Evolutionary conservation across 2,797 vertebrate species (phyloP), one percentile per base, ranked within the genome.

Genomic region (Lemur catta): DNA sequence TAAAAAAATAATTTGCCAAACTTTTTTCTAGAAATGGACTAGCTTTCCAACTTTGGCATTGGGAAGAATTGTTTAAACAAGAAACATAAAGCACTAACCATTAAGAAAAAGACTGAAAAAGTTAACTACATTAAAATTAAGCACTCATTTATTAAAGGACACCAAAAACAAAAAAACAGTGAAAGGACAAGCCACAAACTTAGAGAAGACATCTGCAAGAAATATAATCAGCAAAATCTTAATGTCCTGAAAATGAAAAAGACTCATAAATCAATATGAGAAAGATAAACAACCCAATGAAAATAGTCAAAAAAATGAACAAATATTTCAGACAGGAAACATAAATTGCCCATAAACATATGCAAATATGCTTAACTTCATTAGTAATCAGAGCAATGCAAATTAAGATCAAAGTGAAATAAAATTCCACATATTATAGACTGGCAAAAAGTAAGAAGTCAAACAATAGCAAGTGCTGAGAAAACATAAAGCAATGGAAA

Each of bases 181-280:
- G 72, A 76, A 84, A 82, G 38, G 20, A 85, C 17, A 84, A 91
- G n/a, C 10, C 13, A 95, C 33, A 84, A 92, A 95, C n/a, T 86
- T 84, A 89, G 41, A 92, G 52, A 93, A 75, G 50, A 22, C 57
- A 94, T 24, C 26, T 75, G 26, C 43, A 86, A 92, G 9, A 84
- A 50, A 94, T 43, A 94, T 67, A 96, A 90, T n/a, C 26, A 88
- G 91, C 28, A 95, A 92, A 96, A 26, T 33, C 89, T 74, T 85
- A 86, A 69, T 52, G 35, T 43, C 57, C 46, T 52, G 35, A 91
- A 75, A 84, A 93, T 71, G 52, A 81, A 94, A 93, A 84, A 7
- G 26, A 79, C 24, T 82, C 65, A 76, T 59, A 90, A 87, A 30
- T 86, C 18, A 85, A 26, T 63, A 86, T 7, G 17, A 93, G 69